A percentile compares a stretch with the other conserved stretches of the same genome.
Evolutionary conservation across 2,113 vertebrate species (phyloP).

Genomic region (Apodemus speciosus): DNA sequence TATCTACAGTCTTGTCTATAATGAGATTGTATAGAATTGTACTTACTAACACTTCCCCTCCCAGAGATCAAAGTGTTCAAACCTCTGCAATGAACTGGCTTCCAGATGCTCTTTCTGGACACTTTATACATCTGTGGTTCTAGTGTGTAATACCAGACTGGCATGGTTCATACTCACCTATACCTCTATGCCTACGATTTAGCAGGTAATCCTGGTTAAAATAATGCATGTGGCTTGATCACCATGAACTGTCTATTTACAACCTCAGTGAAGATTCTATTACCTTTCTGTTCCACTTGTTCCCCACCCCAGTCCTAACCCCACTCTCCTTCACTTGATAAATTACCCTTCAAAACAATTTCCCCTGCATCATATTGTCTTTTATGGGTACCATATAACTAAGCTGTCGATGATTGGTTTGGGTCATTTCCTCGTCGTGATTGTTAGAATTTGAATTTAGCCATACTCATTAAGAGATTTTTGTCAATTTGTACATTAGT

Average conservation of each 20-base stretch:
- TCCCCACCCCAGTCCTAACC: neutral
- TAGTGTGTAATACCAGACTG: neutral
- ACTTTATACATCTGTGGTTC: neutral
- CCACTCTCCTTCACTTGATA: neutral
- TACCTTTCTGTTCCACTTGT: neutral
- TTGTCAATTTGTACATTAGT: neutral
- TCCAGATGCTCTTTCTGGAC: neutral
- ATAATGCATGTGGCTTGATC: neutral
- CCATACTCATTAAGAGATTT: neutral
- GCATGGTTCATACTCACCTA: neutral
- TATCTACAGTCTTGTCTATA: neutral
- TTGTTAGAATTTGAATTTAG: slow-evolving; percentile 13
- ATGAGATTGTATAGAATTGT: neutral
- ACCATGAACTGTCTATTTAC: neutral
- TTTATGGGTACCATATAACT: neutral
- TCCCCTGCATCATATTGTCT: neutral
- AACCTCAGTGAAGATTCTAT: neutral
- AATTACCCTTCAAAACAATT: neutral
- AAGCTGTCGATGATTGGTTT: neutral
- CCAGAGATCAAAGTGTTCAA: neutral
- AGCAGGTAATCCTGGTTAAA: neutral
- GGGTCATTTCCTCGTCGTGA: neutral
- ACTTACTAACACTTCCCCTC: neutral
- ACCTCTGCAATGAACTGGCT: rapidly evolving
- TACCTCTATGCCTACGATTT: neutral